Conservation (phyloP, 2,113 vertebrate genomes). For the Anarrhichthys ocellatus region DNA sequence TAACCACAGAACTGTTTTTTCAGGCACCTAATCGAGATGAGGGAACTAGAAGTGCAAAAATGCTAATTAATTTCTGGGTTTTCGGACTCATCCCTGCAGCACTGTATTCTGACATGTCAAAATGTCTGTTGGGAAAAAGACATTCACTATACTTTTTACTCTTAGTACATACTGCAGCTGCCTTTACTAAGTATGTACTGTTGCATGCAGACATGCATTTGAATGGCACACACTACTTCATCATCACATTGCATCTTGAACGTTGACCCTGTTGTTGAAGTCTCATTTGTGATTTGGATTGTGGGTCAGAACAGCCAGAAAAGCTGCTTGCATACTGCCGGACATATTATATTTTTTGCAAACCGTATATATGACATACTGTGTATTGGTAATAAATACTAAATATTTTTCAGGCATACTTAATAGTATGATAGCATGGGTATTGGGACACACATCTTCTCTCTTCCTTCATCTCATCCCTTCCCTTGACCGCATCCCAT, state of each 20-base stretch:
- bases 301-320: background rate
- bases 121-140: background rate
- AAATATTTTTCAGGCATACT: background rate
- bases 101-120: background rate
- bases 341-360: background rate
- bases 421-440: background rate
- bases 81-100: background rate
- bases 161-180: background rate
- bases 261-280: background rate
- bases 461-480: background rate
- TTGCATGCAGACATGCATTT: background rate
- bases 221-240: background rate
- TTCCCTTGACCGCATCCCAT: conserved; percentile 1
- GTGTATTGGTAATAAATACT: background rate
- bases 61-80: background rate
- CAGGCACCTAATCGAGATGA: too few species aligned
- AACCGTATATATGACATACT: too few species aligned
- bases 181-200: background rate
- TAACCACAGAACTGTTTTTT: too few species aligned
- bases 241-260: background rate
- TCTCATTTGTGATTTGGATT: background rate
- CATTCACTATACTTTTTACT: background rate
- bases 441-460: background rate
- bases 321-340: background rate
- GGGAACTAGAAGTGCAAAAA: too few species aligned